A percentile compares a stretch with the other conserved stretches of the same genome.
Conservation (phyloP, 2,113 vertebrate genomes). For the Sceloporus tristichus region DNA sequence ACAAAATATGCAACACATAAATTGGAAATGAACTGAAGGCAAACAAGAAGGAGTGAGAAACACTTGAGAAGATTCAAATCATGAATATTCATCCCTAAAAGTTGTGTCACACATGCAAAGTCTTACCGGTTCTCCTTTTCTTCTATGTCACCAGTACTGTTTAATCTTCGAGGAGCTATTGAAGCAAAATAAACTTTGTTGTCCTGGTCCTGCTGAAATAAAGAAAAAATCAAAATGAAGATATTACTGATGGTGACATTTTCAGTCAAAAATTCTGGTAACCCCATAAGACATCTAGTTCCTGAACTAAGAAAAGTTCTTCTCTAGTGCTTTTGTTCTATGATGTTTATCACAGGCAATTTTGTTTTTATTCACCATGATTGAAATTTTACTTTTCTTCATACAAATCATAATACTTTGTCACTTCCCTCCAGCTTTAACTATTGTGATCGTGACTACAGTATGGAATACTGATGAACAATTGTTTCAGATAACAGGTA, state of each 20-base stretch:
- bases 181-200: conserved; percentile 76
- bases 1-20: not conserved
- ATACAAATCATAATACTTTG: not conserved
- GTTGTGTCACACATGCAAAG: conserved; percentile 6
- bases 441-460: not conserved
- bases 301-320: not conserved
- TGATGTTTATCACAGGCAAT: not conserved
- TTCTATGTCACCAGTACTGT: conserved; percentile 72
- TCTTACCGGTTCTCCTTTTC: conserved; percentile 85
- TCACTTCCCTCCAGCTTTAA: not conserved
- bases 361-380: too few relatives aligned
- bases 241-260: not conserved
- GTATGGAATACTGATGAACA: not conserved
- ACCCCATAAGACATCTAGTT: fast-evolving
- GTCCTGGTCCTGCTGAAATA: conserved; percentile 78
- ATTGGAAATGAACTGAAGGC: too few relatives aligned
- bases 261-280: conserved; percentile 30
- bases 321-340: conserved; percentile 20
- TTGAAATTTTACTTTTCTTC: not conserved
- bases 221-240: conserved; percentile 38
- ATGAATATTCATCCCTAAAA: not conserved
- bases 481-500: not conserved
- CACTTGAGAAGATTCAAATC: fast-evolving
- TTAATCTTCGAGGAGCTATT: conserved; percentile 75
- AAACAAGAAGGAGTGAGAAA: not conserved